Base-by-base conservation (phyloP, 92 coral and sea anemone genomes). In the Epizoanthus rinbou region DNA sequence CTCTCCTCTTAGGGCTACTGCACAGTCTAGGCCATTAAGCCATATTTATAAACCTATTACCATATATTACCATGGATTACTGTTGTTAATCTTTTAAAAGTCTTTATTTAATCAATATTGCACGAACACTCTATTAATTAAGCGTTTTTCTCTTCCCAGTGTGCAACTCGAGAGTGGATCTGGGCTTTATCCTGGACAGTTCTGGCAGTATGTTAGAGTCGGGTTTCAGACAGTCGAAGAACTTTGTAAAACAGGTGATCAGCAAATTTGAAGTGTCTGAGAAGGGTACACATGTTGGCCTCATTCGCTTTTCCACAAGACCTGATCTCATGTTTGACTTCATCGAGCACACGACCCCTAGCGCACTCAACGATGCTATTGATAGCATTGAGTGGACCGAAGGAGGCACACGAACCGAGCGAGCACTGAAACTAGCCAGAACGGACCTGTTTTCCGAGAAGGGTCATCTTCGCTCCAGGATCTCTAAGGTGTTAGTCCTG, bases 131-230 rank as follows among this genome's bases (percentile, higher is more conserved):
- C 47, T 0, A 74, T 4, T 6, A 62, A 3, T 25, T 3, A 0
- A 25, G 8, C 13, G 22, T 18, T 22, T n/a, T 31, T 54, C 22
- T 23, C 11, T 60, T 64, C 39, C 24, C 73, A 92, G 97, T 92
- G 91, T 92, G 97, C 81, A 90, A 85, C 54, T 90, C 88, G 58
- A 87, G 97, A 28, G 88, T 93, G 6, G 97, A 92, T 69, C 85
- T 92, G 39, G 97, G 86, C 4, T 90, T 92, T 57, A 85, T 86
- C 41, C 73, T 92, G 8, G 97, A 92, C 60, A 91, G 94, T 3
- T 92, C 97, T 2, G 86, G 85, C 5, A 92, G 97, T 50, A 91
- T 92, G 73, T 63, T 75, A 17, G 60, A 53, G 19, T 24, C 54
- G 33, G 97, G 94, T 53, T 92, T 92, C 72, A 45, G 39, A 73